Percentiles rank a stretch among this genome's conserved stretches.
Evolutionary conservation across 2,113 vertebrate species (phyloP).

Genomic region (Psephotus haematonotus): DNA sequence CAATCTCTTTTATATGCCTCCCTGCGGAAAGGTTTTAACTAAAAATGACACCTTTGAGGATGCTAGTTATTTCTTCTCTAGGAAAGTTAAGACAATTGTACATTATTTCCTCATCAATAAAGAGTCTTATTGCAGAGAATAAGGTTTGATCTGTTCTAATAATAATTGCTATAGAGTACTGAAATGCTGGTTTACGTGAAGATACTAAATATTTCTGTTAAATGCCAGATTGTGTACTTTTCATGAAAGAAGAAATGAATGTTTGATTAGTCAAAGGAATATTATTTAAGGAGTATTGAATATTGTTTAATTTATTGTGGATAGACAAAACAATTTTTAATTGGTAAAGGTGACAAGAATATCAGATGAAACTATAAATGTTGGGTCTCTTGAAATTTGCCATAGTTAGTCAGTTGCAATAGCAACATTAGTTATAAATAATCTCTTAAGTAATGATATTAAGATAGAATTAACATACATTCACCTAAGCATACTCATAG

Average conservation of each 20-base stretch:
- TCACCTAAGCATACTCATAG: background rate
- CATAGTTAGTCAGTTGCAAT: background rate
- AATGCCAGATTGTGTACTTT: background rate
- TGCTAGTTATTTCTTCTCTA: background rate
- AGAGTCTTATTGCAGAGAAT: background rate
- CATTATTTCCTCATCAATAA: background rate
- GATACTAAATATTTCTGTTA: background rate
- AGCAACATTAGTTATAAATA: background rate
- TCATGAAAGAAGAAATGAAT: background rate
- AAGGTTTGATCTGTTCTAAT: background rate
- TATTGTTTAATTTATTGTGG: background rate
- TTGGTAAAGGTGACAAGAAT: background rate
- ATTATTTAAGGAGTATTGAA: background rate
- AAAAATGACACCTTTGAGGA: background rate
- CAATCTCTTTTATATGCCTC: background rate
- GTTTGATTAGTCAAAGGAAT: background rate
- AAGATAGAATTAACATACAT: background rate
- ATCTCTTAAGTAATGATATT: background rate
- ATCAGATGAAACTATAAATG: background rate
- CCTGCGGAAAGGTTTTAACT: background rate
- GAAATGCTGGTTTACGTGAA: background rate
- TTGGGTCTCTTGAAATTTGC: background rate
- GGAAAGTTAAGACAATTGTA: background rate
- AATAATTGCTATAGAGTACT: background rate
- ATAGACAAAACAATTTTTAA: background rate